Conservation (phyloP, 2,888 invertebrate species). For the Sphaerophoria taeniata region DNA sequence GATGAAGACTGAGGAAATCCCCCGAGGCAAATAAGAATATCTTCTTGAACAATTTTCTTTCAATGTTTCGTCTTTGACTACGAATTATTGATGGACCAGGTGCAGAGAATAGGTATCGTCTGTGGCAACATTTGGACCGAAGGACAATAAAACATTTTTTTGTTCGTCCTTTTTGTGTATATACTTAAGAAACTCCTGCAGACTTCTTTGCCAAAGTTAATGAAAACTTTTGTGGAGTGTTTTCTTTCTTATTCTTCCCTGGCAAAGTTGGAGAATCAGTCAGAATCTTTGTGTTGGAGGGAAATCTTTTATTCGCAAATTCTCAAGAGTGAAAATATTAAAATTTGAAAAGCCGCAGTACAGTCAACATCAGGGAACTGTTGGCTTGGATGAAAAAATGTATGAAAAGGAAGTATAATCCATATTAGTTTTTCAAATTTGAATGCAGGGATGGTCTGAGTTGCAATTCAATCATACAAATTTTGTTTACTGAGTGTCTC, state of each 20-base stretch:
- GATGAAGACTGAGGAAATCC: slow-evolving; percentile 27
- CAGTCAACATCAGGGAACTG: not conserved
- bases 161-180: not conserved
- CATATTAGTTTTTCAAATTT: too few species aligned
- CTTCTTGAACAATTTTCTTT: slow-evolving; percentile 23
- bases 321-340: slow-evolving; percentile 58
- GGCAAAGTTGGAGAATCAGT: not conserved
- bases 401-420: too few species aligned
- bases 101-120: not conserved
- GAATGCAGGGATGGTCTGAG: too few species aligned
- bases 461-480: too few species aligned
- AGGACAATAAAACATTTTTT: slow-evolving; percentile 30
- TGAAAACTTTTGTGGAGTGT: slow-evolving; percentile 46
- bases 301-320: slow-evolving; percentile 51
- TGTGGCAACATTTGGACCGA: slow-evolving; percentile 15
- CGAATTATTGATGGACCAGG: slow-evolving; percentile 19
- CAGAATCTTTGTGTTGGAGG: slow-evolving; percentile 6
- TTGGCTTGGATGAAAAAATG: too few species aligned
- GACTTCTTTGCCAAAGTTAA: slow-evolving; percentile 17
- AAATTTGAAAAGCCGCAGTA: slow-evolving; percentile 42
- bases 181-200: slow-evolving; percentile 29
- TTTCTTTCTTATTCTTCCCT: not conserved
- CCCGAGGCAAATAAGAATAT: not conserved
- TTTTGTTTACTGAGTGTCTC: not conserved
- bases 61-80: slow-evolving; percentile 28